A percentile compares a stretch with the other conserved stretches of the same genome.
These are phyloP conservation scores for Petroica traversi DNA, from an alignment of 2,113 vertebrate genomes.

Conservation along the genomic window DNA sequence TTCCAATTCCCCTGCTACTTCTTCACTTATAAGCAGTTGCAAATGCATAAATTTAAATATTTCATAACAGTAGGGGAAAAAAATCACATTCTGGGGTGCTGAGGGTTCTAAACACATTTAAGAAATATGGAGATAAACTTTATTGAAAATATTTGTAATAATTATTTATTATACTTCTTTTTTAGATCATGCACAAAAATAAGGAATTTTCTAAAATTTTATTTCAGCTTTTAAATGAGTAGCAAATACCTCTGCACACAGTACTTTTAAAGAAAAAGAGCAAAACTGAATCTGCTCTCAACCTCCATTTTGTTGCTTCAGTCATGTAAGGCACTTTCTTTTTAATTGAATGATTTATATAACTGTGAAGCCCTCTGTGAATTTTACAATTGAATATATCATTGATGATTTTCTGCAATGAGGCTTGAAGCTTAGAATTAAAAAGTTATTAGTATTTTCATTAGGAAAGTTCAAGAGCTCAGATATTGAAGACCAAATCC, in stretches of 20 bases:
- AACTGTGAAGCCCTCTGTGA: slow-evolving; percentile 1
- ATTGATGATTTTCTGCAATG: slow-evolving; percentile 14
- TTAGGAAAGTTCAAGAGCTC: slow-evolving; percentile 33
- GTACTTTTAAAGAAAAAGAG: background rate
- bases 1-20: background rate
- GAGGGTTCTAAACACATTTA: background rate
- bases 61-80: background rate
- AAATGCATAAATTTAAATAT: background rate
- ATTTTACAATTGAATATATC: slow-evolving; percentile 25
- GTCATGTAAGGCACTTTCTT: background rate
- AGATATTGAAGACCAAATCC: background rate
- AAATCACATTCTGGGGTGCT: background rate
- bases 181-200: background rate
- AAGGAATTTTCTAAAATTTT: background rate
- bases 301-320: background rate
- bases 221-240: background rate
- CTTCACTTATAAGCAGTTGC: background rate
- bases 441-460: slow-evolving; percentile 30
- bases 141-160: background rate
- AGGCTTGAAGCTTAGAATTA: slow-evolving; percentile 46
- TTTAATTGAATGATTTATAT: slow-evolving; percentile 44
- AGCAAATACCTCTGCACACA: background rate
- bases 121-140: background rate
- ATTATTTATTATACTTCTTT: background rate
- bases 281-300: background rate